Evolutionary conservation across 2,113 vertebrate species (phyloP).

Genomic region (Scopus umbretta): DNA sequence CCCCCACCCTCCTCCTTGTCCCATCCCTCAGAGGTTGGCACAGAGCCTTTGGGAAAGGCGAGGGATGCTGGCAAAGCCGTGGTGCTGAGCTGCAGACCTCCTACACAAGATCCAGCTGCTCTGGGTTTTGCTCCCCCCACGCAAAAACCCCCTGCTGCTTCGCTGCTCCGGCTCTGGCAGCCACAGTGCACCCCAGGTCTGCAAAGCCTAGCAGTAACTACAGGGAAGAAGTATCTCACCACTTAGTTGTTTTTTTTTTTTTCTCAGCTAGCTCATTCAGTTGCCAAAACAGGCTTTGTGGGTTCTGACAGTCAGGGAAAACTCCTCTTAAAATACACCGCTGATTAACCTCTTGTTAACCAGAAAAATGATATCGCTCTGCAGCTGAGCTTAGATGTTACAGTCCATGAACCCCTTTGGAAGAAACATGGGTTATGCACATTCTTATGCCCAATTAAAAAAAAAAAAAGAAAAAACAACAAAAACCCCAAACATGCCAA

Average conservation of each 20-base stretch:
- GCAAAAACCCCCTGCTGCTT: neutral
- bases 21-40: neutral
- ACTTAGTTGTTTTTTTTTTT: too few relatives aligned
- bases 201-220: accelerated
- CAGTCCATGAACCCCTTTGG: neutral
- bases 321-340: neutral
- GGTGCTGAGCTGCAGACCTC: neutral
- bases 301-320: neutral
- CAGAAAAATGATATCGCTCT: neutral
- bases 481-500: accelerated
- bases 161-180: neutral
- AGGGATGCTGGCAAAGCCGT: neutral
- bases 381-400: neutral
- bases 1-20: neutral
- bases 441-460: neutral
- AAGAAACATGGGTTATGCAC: neutral
- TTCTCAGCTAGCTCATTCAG: neutral
- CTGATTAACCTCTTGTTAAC: neutral
- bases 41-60: neutral
- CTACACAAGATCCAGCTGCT: neutral
- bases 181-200: accelerated
- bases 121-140: neutral
- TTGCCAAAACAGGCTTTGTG: accelerated
- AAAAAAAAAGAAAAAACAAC: too few relatives aligned
- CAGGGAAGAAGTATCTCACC: neutral